Conservation (phyloP, 2,113 vertebrate genomes). For the Ascaphus truei region DNA sequence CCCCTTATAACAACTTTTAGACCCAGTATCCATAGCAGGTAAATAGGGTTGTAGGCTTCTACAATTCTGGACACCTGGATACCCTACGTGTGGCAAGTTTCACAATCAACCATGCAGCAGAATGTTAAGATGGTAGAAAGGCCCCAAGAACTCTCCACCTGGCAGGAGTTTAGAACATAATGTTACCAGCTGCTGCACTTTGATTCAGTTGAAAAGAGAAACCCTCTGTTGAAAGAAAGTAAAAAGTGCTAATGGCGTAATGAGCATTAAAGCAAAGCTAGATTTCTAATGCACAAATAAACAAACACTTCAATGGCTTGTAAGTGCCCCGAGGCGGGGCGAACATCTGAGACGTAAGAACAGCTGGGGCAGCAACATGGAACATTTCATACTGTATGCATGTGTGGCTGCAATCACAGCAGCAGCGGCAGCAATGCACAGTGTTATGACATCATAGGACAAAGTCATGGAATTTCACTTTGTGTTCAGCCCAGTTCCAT, state of each 20-base stretch:
- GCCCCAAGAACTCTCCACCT: no score
- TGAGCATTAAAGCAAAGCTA: slow-evolving; percentile 13
- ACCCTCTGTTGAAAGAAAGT: slow-evolving; percentile 22
- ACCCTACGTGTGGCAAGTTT: no score
- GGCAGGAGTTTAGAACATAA: slow-evolving; percentile 19
- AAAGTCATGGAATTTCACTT: slow-evolving; percentile 6
- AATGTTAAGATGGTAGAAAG: no score
- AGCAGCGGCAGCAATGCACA: neutral
- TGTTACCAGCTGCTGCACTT: slow-evolving; percentile 26
- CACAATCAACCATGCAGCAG: no score
- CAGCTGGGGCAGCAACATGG: slow-evolving; percentile 15
- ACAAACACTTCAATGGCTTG: slow-evolving; percentile 32
- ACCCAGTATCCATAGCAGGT: no score
- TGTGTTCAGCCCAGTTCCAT: no score
- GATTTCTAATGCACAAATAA: slow-evolving; percentile 28
- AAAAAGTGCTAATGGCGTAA: slow-evolving; percentile 31
- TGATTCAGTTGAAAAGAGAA: slow-evolving; percentile 32
- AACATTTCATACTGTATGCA: slow-evolving; percentile 27
- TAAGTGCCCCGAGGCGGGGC: slow-evolving; percentile 23
- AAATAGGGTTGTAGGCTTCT: no score
- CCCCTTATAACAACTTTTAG: no score
- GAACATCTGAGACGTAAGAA: slow-evolving; percentile 24
- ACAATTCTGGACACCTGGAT: no score
- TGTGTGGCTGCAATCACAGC: neutral
- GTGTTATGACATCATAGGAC: slow-evolving; percentile 28